phyloP scores from a whole-genome alignment of 2,113 vertebrate species.

The Corynorhinus townsendii region DNA sequence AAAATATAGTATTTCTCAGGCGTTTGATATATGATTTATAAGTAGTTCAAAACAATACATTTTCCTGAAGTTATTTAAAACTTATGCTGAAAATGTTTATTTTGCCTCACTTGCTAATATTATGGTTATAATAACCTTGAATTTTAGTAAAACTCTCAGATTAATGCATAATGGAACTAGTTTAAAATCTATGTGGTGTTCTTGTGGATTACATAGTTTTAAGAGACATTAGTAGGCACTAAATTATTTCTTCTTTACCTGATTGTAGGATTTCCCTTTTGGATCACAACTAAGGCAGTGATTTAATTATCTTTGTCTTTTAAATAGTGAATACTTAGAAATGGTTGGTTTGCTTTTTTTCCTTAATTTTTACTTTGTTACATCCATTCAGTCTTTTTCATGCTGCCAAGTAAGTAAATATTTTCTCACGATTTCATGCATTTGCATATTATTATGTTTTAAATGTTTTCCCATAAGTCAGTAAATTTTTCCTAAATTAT shows the following conservation, averaged over 20 bases:
- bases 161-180: background rate
- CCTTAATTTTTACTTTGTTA: slow-evolving; percentile 83
- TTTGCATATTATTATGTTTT: slow-evolving; percentile 36
- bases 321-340: background rate
- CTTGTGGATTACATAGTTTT: background rate
- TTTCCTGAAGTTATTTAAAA: background rate
- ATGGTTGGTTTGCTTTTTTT: slow-evolving; percentile 53
- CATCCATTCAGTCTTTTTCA: slow-evolving; percentile 91
- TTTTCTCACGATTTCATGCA: background rate
- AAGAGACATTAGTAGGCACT: background rate
- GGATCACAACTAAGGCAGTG: background rate
- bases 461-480: slow-evolving; percentile 10
- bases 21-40: background rate
- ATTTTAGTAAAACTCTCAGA: background rate
- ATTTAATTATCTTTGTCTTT: slow-evolving; percentile 14
- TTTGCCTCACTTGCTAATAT: background rate
- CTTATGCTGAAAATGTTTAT: background rate
- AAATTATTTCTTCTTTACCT: background rate
- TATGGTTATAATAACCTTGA: background rate
- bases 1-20: background rate
- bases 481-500: slow-evolving; percentile 6
- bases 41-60: background rate
- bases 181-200: background rate
- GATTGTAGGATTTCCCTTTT: slow-evolving; percentile 16
- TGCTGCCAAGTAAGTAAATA: slow-evolving; percentile 96